Evolutionary conservation across 1,140 invertebrate genomes (phyloP), one percentile per base, ranked within the genome.

Genomic region (Globodera rostochiensis): DNA sequence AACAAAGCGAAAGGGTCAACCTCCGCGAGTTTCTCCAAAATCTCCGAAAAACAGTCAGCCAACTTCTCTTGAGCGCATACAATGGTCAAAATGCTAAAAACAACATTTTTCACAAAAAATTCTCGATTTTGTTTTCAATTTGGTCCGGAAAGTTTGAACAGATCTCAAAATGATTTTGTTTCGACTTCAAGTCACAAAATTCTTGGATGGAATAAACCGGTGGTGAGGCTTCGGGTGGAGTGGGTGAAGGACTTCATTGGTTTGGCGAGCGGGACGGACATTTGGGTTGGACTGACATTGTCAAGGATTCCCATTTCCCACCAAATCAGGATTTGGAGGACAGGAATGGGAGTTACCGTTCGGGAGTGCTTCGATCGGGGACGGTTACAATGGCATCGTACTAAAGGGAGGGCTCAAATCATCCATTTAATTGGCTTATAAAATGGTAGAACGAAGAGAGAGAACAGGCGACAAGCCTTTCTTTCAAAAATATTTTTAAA

Each of bases 311-410:
- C 53, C 46, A 50, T 64, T 69, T 70, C 77, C 66, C 57, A 69
- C 21, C 70, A 80, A 74, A 74, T 80, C 71, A 21, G 79, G 67
- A 80, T 64, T 79, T 80, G 69, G 77, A 60, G 82, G 69, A 49
- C 67, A 19, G 74, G 79, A 82, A 73, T 79, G 80, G 71, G 75
- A 71, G 71, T 87, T 87, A 88, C 88, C 87, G 86, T 87, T 89
- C 88, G 73, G 88, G 87, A 57, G 87, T 83, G 80, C 82, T 84
- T 75, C 79, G 85, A 79, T 89, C 88, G 50, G 88, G 88, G 77
- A 89, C 85, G 81, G 82, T 82, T 49, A 89, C 67, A 76, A 74
- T 80, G 84, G 88, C 88, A 67, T 89, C 82, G 79, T 85, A 89
- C 88, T 88, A 83, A 86, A 85, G 75, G 45, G 73, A 78, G 49